Evolutionary conservation across 2,888 invertebrate species (phyloP).

Genomic region (Craniophora ligustri): DNA sequence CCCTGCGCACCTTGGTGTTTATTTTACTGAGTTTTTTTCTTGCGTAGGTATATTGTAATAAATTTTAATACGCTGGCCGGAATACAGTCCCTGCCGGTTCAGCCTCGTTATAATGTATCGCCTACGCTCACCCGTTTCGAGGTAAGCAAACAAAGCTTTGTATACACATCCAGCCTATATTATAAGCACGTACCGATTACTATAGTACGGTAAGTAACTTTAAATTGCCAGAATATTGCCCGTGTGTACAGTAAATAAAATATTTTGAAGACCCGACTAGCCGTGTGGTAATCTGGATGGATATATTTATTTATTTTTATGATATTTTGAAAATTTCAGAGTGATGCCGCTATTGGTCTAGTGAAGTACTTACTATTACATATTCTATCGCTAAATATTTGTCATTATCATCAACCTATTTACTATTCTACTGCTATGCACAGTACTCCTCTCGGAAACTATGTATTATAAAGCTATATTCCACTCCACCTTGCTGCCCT

Average conservation of each 20-base stretch:
- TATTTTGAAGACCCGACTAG: constrained; percentile 5
- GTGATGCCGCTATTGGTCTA: no score
- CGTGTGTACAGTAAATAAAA: constrained; percentile 12
- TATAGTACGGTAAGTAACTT: constrained; percentile 7
- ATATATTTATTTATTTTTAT: no score
- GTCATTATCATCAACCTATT: no score
- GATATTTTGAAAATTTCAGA: no score
- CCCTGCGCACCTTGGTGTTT: constrained; percentile 14
- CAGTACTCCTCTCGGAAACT: no score
- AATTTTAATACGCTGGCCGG: constrained; percentile 11
- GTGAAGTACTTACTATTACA: no score
- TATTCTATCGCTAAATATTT: no score
- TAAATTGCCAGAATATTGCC: constrained; percentile 9
- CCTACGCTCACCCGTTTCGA: constrained; percentile 12
- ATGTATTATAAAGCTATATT: no score
- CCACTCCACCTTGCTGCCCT: no score
- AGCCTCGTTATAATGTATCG: constrained; percentile 12
- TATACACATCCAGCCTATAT: constrained; percentile 10
- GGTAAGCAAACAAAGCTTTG: constrained; percentile 16
- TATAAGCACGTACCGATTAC: constrained; percentile 4
- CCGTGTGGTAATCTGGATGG: no score
- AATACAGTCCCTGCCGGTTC: constrained; percentile 6
- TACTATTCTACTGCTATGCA: no score
- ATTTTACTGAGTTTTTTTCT: constrained; percentile 22
- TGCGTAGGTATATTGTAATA: constrained; percentile 14